Evolutionary conservation across 2,888 invertebrate genomes (phyloP), one percentile per base, ranked within the genome.

Genomic region (Anaspis maculata): DNA sequence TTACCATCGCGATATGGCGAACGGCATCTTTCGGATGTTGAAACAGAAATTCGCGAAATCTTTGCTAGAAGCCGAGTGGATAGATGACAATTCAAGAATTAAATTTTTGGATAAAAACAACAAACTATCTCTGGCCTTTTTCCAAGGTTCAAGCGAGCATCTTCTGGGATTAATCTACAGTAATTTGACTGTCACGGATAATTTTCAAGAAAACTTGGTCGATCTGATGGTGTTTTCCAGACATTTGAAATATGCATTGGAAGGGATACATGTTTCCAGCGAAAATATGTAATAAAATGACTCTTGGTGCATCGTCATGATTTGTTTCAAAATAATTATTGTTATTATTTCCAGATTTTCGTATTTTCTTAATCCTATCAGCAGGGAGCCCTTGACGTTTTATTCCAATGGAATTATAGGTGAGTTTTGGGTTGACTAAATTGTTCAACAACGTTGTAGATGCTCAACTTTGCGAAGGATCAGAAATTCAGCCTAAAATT

Each of bases 11-110:
- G 15, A 22, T 9, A 19, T n/a, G 13, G 13, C 22, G 3, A 14
- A 9, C 3, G 11, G 42, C 2, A 26, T 49, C 10, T 53, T 53
- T 27, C 19, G 28, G 2, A 11, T 27, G 11, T 25, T 55, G 9
- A 49, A 32, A 15, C 16, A 15, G 10, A 28, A 26, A 16, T 39
- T 39, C 21, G 26, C 25, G 3, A 42, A 30, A 5, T 32, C 32
- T 16, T 13, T 46, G n/a, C 15, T 33, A 3, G 27, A 5, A 13
- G 31, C 37, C 1, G 30, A 39, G 3, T 52, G 49, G 51, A 19
- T 51, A 6, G 45, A 48, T 27, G 38, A 32, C 6, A 15, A 27
- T 21, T 37, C 42, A 1, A 39, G 24, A 33, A 27, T 15, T n/a
- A 19, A n/a, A n/a, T n/a, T n/a, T n/a, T n/a, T n/a, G n/a, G n/a